phyloP scores from a whole-genome alignment of 2,888 invertebrate species.

The Zhuqinia jingwanae region DNA sequence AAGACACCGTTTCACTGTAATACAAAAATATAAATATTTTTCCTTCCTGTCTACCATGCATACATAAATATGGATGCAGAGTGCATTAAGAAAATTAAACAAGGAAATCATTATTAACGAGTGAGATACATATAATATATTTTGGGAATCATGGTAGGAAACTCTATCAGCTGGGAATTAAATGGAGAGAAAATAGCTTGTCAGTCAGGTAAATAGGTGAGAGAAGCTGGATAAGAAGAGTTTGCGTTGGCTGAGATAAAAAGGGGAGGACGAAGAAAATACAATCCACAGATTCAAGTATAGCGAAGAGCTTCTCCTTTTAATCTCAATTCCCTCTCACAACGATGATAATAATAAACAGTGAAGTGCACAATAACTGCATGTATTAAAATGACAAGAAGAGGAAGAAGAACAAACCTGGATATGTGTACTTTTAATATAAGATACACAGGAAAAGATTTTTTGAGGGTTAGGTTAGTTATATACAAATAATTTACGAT shows the following conservation, averaged over 20 bases:
- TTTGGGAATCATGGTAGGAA: neutral
- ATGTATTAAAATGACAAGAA: neutral
- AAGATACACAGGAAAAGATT: neutral
- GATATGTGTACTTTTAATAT: neutral
- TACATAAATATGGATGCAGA: neutral
- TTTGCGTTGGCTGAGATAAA: neutral
- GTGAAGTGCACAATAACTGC: neutral
- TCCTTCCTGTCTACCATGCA: neutral
- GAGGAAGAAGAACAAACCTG: neutral
- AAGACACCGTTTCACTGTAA: neutral
- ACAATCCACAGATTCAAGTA: too few species aligned
- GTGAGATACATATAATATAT: too few species aligned
- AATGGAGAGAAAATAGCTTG: neutral
- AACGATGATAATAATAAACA: neutral
- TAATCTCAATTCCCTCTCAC: neutral
- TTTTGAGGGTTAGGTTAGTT: constrained; percentile 39
- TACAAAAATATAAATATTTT: neutral
- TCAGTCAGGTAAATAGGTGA: neutral
- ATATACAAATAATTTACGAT: neutral
- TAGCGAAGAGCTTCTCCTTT: neutral
- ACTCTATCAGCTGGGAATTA: constrained; percentile 16
- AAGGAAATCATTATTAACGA: too few species aligned
- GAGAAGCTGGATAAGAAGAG: neutral
- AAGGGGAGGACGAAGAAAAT: neutral
- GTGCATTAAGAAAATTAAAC: constrained; percentile 57